phyloP scores from a whole-genome alignment of 2,797 vertebrate genomes.

The Sibirionetta formosa region DNA sequence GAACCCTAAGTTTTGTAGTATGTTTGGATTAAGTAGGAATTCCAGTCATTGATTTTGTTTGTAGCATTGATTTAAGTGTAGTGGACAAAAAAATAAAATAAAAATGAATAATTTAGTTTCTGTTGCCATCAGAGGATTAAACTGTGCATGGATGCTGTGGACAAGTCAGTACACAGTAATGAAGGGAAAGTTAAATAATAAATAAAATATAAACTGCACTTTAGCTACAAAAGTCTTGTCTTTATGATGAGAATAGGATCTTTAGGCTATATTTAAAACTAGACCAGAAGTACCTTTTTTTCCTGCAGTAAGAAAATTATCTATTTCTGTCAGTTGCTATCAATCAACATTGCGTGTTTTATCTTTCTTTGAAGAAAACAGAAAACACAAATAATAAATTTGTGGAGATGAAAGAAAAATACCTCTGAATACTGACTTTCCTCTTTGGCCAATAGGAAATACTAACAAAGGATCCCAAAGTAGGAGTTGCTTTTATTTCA shows the following conservation, averaged over 20 bases:
- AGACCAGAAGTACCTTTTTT: conserved; percentile 11
- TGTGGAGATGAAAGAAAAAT: neutral
- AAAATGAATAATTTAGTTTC: conserved; percentile 63
- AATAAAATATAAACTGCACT: conserved; percentile 71
- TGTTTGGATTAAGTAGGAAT: neutral
- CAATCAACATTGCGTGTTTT: neutral
- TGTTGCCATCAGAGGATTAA: conserved; percentile 49
- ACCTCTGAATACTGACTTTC: neutral
- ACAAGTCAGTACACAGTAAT: conserved; percentile 58
- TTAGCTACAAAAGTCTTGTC: conserved; percentile 48
- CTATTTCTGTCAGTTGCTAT: conserved; percentile 1
- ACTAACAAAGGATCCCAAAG: neutral
- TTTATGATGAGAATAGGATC: conserved; percentile 43
- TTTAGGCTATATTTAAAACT: conserved; percentile 53
- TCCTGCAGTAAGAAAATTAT: neutral
- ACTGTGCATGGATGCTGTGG: conserved; percentile 50
- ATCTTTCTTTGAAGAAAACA: neutral
- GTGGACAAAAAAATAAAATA: conserved; percentile 45
- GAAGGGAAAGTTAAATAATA: conserved; percentile 70
- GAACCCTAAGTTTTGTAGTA: neutral
- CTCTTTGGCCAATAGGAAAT: neutral
- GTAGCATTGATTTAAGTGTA: conserved; percentile 68
- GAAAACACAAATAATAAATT: neutral
- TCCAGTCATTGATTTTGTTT: conserved; percentile 1
- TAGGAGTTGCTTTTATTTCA: neutral